Conservation (phyloP, 2,888 invertebrate genomes). For the Temnothorax unifasciatus region DNA sequence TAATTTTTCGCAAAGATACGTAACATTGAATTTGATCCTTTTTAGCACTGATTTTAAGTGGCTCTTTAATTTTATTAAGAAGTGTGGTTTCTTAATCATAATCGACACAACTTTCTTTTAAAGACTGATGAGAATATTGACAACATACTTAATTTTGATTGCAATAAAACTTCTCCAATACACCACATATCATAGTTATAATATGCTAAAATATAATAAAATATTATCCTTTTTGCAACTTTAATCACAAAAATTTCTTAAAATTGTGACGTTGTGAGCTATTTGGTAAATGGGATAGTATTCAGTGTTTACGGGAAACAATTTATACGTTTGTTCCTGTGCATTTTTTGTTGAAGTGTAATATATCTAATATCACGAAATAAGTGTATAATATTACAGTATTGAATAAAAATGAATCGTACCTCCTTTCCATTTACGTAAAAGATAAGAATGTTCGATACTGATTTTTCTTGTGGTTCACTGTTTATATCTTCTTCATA, state of each 20-base stretch:
- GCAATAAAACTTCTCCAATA: background rate
- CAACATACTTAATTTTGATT: too few relatives aligned
- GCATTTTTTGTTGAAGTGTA: background rate
- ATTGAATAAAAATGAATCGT: conserved; percentile 57
- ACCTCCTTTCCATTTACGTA: conserved; percentile 90
- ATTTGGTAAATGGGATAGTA: too few relatives aligned
- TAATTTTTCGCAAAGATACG: too few relatives aligned
- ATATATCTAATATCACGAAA: background rate
- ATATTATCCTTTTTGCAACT: background rate
- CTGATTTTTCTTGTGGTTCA: background rate
- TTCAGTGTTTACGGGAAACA: background rate
- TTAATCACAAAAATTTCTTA: too few relatives aligned
- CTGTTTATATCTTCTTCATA: background rate
- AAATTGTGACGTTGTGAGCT: too few relatives aligned
- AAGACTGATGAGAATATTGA: too few relatives aligned
- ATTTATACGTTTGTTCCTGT: background rate
- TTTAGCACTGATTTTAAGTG: too few relatives aligned
- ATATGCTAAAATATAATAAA: background rate
- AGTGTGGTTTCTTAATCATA: too few relatives aligned
- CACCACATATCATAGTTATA: background rate
- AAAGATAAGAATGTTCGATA: conserved; percentile 86
- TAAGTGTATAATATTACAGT: background rate
- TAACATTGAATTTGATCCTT: too few relatives aligned
- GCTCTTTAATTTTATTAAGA: too few relatives aligned
- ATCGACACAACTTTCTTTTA: too few relatives aligned